Evolutionary conservation across 2,797 vertebrate genomes (phyloP), one percentile per base, ranked within the genome.

Genomic region (Erpetoichthys calabaricus): DNA sequence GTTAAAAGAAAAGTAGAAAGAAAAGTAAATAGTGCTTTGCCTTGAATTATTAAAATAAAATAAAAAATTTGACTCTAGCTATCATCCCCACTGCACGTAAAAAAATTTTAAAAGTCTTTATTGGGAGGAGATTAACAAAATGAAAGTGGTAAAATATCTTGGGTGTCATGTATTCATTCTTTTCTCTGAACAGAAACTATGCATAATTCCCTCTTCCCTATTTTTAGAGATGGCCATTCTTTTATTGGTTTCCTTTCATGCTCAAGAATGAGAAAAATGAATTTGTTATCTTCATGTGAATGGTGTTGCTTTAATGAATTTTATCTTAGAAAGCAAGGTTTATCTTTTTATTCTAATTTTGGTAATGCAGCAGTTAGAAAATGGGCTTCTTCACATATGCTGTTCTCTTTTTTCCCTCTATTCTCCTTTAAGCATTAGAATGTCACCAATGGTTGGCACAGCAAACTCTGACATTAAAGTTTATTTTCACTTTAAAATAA

Each of bases 71-170:
- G 25, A 25, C 25, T 25, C 25, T 25, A 25, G 25, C 25, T 25
- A 25, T 25, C 25, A 25, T 25, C 25, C 25, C 25, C 25, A 25
- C 25, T 25, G 25, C 25, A 25, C 25, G 25, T 25, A 25, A 25
- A 25, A 25, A 25, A 25, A 25, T 25, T 25, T 25, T 25, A 25
- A 25, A 25, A 25, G 25, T 25, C 65, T 73, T 77, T 78, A 76
- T 82, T 81, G 75, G 68, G 66, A 25, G 59, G 73, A 80, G 80
- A 85, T 84, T 80, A 83, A 79, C 73, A 66, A 63, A 69, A 60
- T 68, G 68, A 68, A 62, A 49, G 7, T 49, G 73, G 72, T 73
- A 76, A 78, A 81, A 77, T 75, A 74, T 67, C 73, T 66, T 25
- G 61, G 64, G 68, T 75, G 73, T 80, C 77, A 77, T 70, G 81